Evolutionary conservation across 2,797 vertebrate species (phyloP).

Genomic region (Scomberomorus guttatus): DNA sequence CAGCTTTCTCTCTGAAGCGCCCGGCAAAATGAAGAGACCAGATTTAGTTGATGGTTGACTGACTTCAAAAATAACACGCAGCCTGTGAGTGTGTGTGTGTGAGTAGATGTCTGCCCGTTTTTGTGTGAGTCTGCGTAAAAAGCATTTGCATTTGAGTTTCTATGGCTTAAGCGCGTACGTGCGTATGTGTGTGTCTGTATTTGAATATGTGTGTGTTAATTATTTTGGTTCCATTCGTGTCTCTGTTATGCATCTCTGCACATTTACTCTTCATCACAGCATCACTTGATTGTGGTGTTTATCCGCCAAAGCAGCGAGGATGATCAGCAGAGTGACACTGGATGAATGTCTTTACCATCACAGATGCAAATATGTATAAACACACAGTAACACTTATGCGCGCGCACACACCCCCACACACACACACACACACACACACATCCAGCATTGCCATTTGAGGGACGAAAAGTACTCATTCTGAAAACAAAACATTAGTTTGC

Average conservation of each 20-base stretch:
- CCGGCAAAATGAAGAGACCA: slow-evolving; percentile 80
- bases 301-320: slow-evolving; percentile 69
- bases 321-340: slow-evolving; percentile 64
- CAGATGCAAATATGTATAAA: slow-evolving; percentile 61
- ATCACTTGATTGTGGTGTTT: slow-evolving; percentile 71
- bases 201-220: slow-evolving; percentile 60
- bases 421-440: slow-evolving; percentile 3
- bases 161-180: background rate
- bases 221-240: slow-evolving; percentile 66
- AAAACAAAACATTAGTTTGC: slow-evolving; percentile 57
- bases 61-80: slow-evolving; percentile 78
- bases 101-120: slow-evolving; percentile 35
- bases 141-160: slow-evolving; percentile 39
- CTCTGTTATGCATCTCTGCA: slow-evolving; percentile 69
- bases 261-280: slow-evolving; percentile 54
- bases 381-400: background rate
- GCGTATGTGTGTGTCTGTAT: background rate
- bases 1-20: slow-evolving; percentile 72
- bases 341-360: slow-evolving; percentile 61
- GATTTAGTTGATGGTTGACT: slow-evolving; percentile 78
- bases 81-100: slow-evolving; percentile 43
- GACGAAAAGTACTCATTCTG: slow-evolving; percentile 24
- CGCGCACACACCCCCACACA: background rate
- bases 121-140: slow-evolving; percentile 38
- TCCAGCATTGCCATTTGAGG: slow-evolving; percentile 10